Evolutionary conservation across 2,113 vertebrate genomes (phyloP).

Genomic region (Stigmatopora argus): DNA sequence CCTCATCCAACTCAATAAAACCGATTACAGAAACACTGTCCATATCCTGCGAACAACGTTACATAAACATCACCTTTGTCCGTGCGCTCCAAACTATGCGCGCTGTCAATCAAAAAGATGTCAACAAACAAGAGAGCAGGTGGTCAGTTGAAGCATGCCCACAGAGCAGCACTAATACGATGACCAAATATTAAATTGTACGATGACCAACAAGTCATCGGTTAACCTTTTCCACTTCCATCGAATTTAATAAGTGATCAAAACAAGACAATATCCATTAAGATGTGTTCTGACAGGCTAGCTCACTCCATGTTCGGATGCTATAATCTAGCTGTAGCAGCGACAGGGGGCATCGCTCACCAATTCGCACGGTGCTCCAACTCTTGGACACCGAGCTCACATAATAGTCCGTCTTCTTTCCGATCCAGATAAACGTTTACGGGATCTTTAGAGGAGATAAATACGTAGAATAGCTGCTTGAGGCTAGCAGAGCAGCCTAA

Average conservation of each 20-base stretch:
- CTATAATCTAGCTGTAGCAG: conserved; percentile 56
- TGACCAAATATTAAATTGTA: not conserved
- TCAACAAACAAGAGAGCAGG: conserved; percentile 62
- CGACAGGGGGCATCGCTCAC: conserved; percentile 57
- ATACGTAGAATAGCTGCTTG: conserved; percentile 1
- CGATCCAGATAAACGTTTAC: conserved; percentile 27
- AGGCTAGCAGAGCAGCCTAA: conserved; percentile 25
- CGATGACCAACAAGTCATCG: not conserved
- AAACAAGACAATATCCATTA: conserved; percentile 34
- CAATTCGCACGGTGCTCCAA: conserved; percentile 63
- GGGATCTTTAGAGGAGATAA: conserved; percentile 16
- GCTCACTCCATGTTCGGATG: conserved; percentile 46
- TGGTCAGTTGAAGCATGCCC: conserved; percentile 31
- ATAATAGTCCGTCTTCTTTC: conserved; percentile 52
- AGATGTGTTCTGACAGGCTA: conserved; percentile 38
- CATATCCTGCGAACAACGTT: not conserved
- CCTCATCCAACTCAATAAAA: not conserved
- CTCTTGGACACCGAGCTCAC: conserved; percentile 51
- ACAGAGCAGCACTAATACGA: not conserved
- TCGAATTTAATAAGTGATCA: not conserved
- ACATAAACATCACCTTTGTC: not conserved
- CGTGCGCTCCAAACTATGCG: not conserved
- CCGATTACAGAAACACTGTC: not conserved
- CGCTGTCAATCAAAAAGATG: conserved; percentile 31
- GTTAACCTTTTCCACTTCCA: not conserved